Evolutionary conservation across 2,113 vertebrate species (phyloP), one percentile per base, ranked within the genome.

Genomic region (Psilopogon haemacephalus): DNA sequence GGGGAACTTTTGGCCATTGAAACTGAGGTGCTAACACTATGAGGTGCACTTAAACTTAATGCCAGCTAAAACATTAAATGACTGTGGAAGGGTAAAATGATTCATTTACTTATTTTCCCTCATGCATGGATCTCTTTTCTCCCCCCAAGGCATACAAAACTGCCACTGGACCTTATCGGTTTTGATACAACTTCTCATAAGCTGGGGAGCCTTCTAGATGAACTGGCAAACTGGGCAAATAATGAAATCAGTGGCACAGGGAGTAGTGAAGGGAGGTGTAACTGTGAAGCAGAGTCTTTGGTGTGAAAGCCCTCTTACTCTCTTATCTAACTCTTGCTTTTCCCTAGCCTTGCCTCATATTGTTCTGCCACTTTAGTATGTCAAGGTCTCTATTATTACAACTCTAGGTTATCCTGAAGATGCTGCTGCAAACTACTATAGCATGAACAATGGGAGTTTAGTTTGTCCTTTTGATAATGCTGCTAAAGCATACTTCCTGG

Each of bases 221-320:
- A 83, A 67, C 55, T 60, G 55, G 78, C 81, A 96, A 81, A 55
- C 35, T 48, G 2, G 62, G 87, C 71, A 71, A 73, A 86, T 70
- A 73, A 74, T 63, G 68, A 88, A 96, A 94, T 95, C 77, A 65
- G 90, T 97, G 78, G 64, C 87, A 93, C 89, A 82, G 84, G 92
- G 91, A 93, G 77, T 77, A 84, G 64, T 59, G 17, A 93, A 91
- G 78, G 83, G 81, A 94, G 93, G 92, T 95, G 80, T 96, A 96
- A 94, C 80, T 95, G 88, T 75, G 2, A 94, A 96, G 97, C 95
- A 12, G 50, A 87, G 91, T 81, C 91, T 92, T 96, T 96, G 86
- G 89, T 95, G 87, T 83, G 85, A 95, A 97, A 96, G 86, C 85
- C 88, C 96, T 94, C 65, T 68, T 89, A 90, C 88, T 82, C 77